Conservation (phyloP, 2,797 vertebrate species). For the Aselliscus stoliczkanus region DNA sequence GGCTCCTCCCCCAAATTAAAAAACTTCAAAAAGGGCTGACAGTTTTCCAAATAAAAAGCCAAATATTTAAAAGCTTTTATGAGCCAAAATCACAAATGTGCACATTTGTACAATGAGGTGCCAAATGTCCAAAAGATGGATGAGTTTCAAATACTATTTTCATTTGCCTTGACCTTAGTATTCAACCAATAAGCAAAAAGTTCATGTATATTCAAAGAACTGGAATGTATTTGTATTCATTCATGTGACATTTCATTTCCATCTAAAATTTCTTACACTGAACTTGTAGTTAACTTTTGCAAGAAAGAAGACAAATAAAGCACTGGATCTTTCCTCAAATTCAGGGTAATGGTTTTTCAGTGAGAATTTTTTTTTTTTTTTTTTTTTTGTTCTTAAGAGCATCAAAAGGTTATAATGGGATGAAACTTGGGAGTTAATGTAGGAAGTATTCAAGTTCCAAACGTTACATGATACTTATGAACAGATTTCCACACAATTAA, state of each 20-base stretch:
- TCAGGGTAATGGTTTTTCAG: conserved; percentile 7
- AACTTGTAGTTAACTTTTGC: conserved; percentile 20
- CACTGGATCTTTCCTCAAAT: neutral
- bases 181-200: conserved; percentile 35
- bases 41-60: conserved; percentile 61
- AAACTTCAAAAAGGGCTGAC: conserved; percentile 41
- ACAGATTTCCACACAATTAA: neutral
- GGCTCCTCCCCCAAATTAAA: neutral
- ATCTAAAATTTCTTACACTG: conserved; percentile 26
- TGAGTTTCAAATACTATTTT: conserved; percentile 57
- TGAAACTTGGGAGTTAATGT: conserved; percentile 20
- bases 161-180: conserved; percentile 9
- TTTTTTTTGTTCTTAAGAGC: neutral
- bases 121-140: conserved; percentile 53
- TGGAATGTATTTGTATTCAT: neutral
- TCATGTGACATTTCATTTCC: neutral
- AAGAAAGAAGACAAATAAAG: conserved; percentile 21
- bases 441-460: conserved; percentile 36
- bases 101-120: conserved; percentile 43
- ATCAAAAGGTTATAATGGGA: neutral
- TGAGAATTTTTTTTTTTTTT: neutral
- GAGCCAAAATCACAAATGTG: conserved; percentile 43
- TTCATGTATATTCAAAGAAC: conserved; percentile 22
- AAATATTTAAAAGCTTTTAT: conserved; percentile 54
- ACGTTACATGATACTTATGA: neutral